Percentiles rank a stretch among this genome's conserved stretches.
These are phyloP conservation scores for Craseonycteris thonglongyai DNA, from an alignment of 2,113 vertebrate genomes.

Conservation along the genomic window DNA sequence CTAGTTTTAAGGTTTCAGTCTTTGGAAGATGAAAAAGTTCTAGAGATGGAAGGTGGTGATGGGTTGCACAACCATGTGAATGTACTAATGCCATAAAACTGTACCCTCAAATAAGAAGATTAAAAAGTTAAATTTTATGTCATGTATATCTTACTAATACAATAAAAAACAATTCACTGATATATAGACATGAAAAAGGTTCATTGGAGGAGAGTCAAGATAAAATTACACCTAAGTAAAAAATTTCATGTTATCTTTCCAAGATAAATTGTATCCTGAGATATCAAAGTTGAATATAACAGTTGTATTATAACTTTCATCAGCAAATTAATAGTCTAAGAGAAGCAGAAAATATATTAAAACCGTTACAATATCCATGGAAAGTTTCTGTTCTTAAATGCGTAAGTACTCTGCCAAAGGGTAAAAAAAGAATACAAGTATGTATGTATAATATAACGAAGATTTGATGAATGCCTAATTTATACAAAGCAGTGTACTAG, in stretches of 20 bases:
- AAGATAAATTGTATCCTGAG: background rate
- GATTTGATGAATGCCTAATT: background rate
- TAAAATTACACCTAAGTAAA: constrained; percentile 16
- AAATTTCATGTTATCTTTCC: background rate
- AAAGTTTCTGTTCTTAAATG: background rate
- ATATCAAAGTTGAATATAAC: background rate
- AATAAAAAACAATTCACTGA: background rate
- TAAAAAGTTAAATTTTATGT: background rate
- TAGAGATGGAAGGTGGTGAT: background rate
- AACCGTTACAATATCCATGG: background rate
- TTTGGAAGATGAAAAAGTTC: constrained; percentile 1
- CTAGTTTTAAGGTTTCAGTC: background rate
- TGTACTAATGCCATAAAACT: background rate
- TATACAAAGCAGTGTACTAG: background rate
- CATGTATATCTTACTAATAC: background rate
- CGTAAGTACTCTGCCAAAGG: background rate
- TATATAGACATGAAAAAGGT: background rate
- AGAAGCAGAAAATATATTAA: background rate
- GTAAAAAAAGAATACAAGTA: background rate
- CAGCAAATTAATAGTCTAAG: background rate
- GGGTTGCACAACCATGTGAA: background rate
- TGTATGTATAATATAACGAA: background rate
- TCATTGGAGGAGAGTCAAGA: background rate
- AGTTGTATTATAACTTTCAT: background rate
- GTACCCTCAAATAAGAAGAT: too few species aligned